These are phyloP conservation scores for Rhinichthys osculus DNA, from an alignment of 2,797 vertebrate species.

Conservation along the genomic window DNA sequence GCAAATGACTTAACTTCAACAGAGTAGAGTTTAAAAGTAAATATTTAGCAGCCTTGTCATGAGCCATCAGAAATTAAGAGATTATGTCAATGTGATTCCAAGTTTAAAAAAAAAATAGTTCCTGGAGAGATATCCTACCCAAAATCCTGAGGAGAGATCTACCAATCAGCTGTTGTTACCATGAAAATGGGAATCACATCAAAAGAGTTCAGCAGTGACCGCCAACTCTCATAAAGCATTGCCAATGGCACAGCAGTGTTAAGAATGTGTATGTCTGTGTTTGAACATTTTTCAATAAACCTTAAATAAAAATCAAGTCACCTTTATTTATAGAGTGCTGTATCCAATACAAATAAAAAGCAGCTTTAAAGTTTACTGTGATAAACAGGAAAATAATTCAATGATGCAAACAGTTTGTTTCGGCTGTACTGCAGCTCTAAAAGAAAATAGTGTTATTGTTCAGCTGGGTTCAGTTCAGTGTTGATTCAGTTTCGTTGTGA, in stretches of 20 bases:
- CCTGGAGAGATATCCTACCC: neutral
- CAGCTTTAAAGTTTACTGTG: neutral
- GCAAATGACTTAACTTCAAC: neutral
- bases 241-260: neutral
- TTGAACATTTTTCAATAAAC: neutral
- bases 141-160: neutral
- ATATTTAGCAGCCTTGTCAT: neutral
- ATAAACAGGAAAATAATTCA: neutral
- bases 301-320: neutral
- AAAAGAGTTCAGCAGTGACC: neutral
- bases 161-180: neutral
- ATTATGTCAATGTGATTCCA: neutral
- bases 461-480: too few species aligned
- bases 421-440: too few species aligned
- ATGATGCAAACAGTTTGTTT: too few species aligned
- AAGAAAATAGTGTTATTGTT: too few species aligned
- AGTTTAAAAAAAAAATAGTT: too few species aligned
- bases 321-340: neutral
- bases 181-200: neutral
- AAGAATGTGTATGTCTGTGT: neutral
- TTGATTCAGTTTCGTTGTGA: too few species aligned
- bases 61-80: neutral
- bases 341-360: neutral
- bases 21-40: neutral
- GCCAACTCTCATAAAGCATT: neutral